Conservation (phyloP, 2,888 invertebrate genomes). For the Drosophila austrosaltans region DNA sequence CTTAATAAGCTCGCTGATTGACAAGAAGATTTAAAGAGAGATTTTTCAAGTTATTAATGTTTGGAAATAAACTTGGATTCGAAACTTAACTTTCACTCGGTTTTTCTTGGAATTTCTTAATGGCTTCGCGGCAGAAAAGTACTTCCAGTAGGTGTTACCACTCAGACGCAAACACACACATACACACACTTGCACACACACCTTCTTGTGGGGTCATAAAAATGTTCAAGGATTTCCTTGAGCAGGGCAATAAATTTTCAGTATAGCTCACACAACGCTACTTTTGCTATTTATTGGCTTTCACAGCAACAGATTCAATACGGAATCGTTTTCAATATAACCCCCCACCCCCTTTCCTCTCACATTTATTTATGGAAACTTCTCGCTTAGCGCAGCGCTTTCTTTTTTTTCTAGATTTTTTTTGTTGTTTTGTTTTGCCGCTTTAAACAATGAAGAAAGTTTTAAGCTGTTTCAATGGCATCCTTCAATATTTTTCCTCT, state of each 20-base stretch:
- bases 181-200: conserved; percentile 6
- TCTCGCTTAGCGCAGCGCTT: conserved; percentile 39
- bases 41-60: neutral
- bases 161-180: neutral
- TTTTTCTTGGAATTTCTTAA: neutral
- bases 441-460: conserved; percentile 40
- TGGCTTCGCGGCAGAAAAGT: no score
- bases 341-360: conserved; percentile 6
- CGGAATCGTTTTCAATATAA: conserved; percentile 29
- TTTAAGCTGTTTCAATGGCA: conserved; percentile 62
- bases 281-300: conserved; percentile 59
- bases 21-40: conserved; percentile 17
- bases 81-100: neutral
- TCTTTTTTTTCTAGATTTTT: no score
- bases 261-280: conserved; percentile 41
- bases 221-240: conserved; percentile 53
- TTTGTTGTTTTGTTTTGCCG: neutral
- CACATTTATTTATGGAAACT: conserved; percentile 58
- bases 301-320: conserved; percentile 63
- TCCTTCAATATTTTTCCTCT: conserved; percentile 48
- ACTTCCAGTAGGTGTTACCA: no score
- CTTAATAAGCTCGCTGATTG: conserved; percentile 34
- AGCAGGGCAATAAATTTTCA: conserved; percentile 57
- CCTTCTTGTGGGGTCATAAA: conserved; percentile 44
- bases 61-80: neutral